These are phyloP conservation scores for Caranx ignobilis DNA, from an alignment of 2,113 vertebrate species.

Conservation along the genomic window DNA sequence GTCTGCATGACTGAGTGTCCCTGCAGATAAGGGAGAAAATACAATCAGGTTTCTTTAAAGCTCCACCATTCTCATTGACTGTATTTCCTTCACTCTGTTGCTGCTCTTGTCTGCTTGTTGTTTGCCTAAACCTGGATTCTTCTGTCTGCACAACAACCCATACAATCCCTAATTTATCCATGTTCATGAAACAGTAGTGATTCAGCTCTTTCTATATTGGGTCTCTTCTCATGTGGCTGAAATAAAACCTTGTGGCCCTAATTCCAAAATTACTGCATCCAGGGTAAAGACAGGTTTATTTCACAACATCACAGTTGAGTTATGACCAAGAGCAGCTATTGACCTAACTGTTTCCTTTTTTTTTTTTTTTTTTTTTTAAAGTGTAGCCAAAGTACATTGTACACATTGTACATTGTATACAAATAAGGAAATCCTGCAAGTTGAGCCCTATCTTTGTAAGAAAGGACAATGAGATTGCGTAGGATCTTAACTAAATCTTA, in stretches of 20 bases:
- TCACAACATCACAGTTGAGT: conserved; percentile 17
- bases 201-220: conserved; percentile 12
- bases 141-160: not conserved
- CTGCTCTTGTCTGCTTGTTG: not conserved
- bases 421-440: not conserved
- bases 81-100: not conserved
- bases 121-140: not conserved
- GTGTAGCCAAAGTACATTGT: not conserved
- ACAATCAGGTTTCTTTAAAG: not conserved
- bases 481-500: not conserved
- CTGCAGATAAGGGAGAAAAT: not conserved
- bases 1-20: not conserved
- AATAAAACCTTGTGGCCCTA: conserved; percentile 22
- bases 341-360: conserved; percentile 5
- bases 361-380: conserved; percentile 13
- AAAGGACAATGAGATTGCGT: not conserved
- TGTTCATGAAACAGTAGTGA: conserved; percentile 27
- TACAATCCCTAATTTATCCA: conserved; percentile 25
- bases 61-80: not conserved
- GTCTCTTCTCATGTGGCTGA: conserved; percentile 20
- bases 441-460: not conserved
- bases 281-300: not conserved
- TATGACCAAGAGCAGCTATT: conserved; percentile 17
- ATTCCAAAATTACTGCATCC: conserved; percentile 28
- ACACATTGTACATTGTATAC: not conserved